Evolutionary conservation across 35 echinoderm and acorn worm genomes (phyloP).

Genomic region (Acanthaster planci): DNA sequence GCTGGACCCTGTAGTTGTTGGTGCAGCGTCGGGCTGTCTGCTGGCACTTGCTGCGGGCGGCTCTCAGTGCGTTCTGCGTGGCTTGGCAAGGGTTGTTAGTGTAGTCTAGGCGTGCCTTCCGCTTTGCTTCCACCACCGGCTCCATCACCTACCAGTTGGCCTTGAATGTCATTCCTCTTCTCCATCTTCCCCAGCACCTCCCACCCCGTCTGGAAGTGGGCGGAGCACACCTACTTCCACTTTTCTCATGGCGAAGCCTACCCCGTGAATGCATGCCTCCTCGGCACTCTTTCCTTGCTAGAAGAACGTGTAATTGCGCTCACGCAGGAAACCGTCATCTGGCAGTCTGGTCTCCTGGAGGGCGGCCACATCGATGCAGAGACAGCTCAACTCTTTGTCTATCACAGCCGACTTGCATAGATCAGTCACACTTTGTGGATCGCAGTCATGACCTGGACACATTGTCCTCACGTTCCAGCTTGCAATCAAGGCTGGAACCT

Average conservation of each 20-base stretch:
- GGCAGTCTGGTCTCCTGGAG: constrained; percentile 54
- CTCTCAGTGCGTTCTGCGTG: constrained; percentile 6
- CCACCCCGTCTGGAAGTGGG: too few species aligned
- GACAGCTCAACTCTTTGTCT: constrained; percentile 33
- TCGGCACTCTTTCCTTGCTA: constrained; percentile 40
- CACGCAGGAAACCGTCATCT: background rate
- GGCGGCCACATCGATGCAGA: constrained; percentile 54
- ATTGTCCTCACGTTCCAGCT: background rate
- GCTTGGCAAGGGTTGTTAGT: background rate
- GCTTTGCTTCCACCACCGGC: constrained; percentile 39
- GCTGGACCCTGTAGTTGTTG: constrained; percentile 39
- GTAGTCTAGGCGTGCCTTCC: constrained; percentile 16
- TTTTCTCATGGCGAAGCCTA: constrained; percentile 64
- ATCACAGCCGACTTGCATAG: constrained; percentile 57
- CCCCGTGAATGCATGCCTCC: constrained; percentile 38
- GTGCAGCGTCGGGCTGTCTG: constrained; percentile 2
- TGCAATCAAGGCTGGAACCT: constrained; percentile 21
- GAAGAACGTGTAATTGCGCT: constrained; percentile 55
- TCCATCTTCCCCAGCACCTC: too few species aligned
- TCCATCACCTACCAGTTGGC: background rate
- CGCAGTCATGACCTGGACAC: constrained; percentile 27
- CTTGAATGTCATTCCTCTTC: background rate
- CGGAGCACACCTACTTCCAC: too few species aligned
- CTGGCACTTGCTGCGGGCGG: constrained; percentile 30
- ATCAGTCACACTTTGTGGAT: constrained; percentile 23